Evolutionary conservation across 92 coral and sea anemone species (phyloP).

Genomic region (Zoanthus sociatus): DNA sequence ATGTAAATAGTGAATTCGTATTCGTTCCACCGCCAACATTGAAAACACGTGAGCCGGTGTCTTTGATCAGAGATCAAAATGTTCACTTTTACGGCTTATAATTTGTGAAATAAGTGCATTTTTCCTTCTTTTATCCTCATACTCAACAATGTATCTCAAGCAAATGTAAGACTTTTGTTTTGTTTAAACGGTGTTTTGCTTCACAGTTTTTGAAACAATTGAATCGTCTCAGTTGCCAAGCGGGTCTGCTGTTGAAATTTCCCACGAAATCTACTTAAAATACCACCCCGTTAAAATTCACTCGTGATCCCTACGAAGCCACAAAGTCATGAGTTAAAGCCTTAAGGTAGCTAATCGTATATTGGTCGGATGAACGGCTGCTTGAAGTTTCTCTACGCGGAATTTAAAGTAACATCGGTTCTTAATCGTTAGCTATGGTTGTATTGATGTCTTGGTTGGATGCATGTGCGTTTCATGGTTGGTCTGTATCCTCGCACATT

Average conservation of each 20-base stretch:
- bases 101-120: not conserved
- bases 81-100: not conserved
- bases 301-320: not conserved
- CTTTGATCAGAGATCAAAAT: slow-evolving; percentile 23
- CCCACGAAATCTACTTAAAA: slow-evolving; percentile 3
- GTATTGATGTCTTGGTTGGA: slow-evolving; percentile 25
- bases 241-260: slow-evolving; percentile 27
- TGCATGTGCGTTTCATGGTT: slow-evolving; percentile 24
- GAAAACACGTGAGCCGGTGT: slow-evolving; percentile 28
- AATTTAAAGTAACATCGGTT: not conserved
- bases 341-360: not conserved
- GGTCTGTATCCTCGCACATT: slow-evolving; percentile 38
- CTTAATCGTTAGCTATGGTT: not conserved
- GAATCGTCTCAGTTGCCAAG: slow-evolving; percentile 21
- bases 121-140: not conserved
- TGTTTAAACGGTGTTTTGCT: slow-evolving; percentile 37
- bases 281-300: not conserved
- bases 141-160: not conserved
- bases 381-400: not conserved
- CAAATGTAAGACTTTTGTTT: slow-evolving; percentile 3
- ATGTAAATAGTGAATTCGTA: not conserved
- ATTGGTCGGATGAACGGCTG: not conserved
- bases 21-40: not conserved
- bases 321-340: not conserved
- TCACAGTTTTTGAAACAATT: slow-evolving; percentile 29